phyloP scores from a whole-genome alignment of 2,113 vertebrate species.

The Boleophthalmus pectinirostris region DNA sequence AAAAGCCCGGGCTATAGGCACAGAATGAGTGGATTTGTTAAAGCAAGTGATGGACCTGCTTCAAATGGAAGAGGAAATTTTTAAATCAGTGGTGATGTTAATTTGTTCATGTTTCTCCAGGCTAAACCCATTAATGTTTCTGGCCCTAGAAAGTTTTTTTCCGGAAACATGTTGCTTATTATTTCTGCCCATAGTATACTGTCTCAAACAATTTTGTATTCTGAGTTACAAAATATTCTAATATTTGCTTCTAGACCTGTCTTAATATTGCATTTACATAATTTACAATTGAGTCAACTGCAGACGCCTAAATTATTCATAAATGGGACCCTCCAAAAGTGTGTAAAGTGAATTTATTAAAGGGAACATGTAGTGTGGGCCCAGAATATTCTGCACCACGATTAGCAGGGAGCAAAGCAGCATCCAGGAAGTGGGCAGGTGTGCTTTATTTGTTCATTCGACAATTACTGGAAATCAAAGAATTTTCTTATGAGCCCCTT shows the following conservation, averaged over 20 bases:
- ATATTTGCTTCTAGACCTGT: neutral
- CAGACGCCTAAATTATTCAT: too few relatives aligned
- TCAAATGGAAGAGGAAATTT: slow-evolving; percentile 14
- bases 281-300: too few relatives aligned
- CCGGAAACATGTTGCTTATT: too few relatives aligned
- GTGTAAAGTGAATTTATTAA: too few relatives aligned
- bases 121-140: neutral
- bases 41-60: slow-evolving; percentile 16
- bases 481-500: too few relatives aligned
- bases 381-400: too few relatives aligned
- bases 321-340: too few relatives aligned
- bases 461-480: too few relatives aligned
- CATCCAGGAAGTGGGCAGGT: too few relatives aligned
- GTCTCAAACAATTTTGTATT: neutral
- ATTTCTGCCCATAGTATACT: neutral
- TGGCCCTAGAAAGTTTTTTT: neutral
- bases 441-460: too few relatives aligned
- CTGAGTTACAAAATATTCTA: neutral
- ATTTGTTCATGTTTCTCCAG: neutral
- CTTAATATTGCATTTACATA: neutral
- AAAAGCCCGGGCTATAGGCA: slow-evolving; percentile 64
- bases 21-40: slow-evolving; percentile 68
- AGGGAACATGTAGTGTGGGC: too few relatives aligned
- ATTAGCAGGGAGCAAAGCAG: too few relatives aligned
- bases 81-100: neutral